Base-by-base conservation (phyloP, 2,113 vertebrate genomes). In the Lepus americanus region DNA sequence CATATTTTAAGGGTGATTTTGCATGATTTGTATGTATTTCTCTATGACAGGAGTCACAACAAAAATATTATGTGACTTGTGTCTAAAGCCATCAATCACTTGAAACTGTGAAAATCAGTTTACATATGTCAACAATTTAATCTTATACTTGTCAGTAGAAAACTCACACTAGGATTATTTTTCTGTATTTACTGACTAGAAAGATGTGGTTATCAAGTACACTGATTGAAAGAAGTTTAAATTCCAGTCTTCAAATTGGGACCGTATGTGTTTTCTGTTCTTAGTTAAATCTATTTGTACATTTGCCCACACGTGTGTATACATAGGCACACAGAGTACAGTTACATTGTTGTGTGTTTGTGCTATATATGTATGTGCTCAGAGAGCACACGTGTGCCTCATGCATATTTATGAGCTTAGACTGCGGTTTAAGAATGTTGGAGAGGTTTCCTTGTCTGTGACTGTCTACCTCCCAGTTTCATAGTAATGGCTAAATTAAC, bases 91-190 rank as follows among this genome's bases (percentile, higher is more conserved):
- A 6, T 90, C 92, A 89, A 31, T 95, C 84, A 92, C 29, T 64
- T 61, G 36, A 64, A 95, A 44, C 85, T 96, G 82, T 92, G 88
- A 90, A 96, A 94, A 83, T 95, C 92, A 72, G 88, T 96, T 97
- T 94, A 86, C 88, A 90, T 95, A 66, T 96, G 95, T 97, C 97
- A 95, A 89, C 94, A 92, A 76, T 97, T 96, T 97, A 89, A 95
- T 97, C 95, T 96, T 93, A 92, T 92, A 93, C 87, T 95, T 94
- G 90, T 92, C 82, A 78, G 25, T 94, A 88, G 88, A 94, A 96
- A 90, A 90, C 88, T 88, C 92, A 96, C 85, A 86, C 49, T 89
- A 27, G 59, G 95, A 90, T 96, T 96, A 88, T 94, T 97, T 95
- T 94, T 90, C 84, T 88, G 27, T 97, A 80, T 97, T 96, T 97